These are phyloP conservation scores for Drosophila phalerata DNA, from an alignment of 2,888 invertebrate genomes.

Conservation along the genomic window DNA sequence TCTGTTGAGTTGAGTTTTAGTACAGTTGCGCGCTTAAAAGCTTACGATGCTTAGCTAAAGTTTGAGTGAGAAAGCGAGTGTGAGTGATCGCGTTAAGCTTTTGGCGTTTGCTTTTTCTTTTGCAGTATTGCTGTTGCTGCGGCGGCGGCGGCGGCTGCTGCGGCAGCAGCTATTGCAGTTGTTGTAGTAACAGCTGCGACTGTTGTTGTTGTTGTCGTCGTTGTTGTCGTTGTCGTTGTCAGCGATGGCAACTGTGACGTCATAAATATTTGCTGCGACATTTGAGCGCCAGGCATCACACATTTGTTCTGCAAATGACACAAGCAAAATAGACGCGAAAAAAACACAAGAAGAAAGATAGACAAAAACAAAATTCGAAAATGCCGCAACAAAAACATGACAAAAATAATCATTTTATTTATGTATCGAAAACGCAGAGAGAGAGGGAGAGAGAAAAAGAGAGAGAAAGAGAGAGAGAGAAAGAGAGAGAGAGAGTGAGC, in stretches of 20 bases:
- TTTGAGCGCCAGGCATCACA: conserved; percentile 84
- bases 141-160: conserved; percentile 26
- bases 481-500: not conserved
- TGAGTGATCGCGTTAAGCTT: conserved; percentile 47
- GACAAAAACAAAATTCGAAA: conserved; percentile 5
- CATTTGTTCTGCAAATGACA: conserved; percentile 84
- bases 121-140: conserved; percentile 27
- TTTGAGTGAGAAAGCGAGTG: conserved; percentile 14
- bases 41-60: conserved; percentile 25
- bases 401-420: conserved; percentile 1
- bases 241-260: conserved; percentile 73
- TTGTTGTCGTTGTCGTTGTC: conserved; percentile 22
- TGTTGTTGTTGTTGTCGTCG: conserved; percentile 16
- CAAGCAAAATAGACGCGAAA: conserved; percentile 49
- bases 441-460: not conserved
- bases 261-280: conserved; percentile 83
- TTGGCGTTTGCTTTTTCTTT: conserved; percentile 41
- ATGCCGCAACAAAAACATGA: conserved; percentile 5
- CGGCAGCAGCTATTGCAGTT: conserved; percentile 26
- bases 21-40: conserved; percentile 50
- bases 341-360: conserved; percentile 6
- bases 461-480: not conserved
- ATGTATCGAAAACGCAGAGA: not conserved
- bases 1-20: conserved; percentile 38
- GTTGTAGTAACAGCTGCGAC: conserved; percentile 24